These are phyloP conservation scores for Pagetopsis macropterus DNA, from an alignment of 2,797 vertebrate species.

Conservation along the genomic window DNA sequence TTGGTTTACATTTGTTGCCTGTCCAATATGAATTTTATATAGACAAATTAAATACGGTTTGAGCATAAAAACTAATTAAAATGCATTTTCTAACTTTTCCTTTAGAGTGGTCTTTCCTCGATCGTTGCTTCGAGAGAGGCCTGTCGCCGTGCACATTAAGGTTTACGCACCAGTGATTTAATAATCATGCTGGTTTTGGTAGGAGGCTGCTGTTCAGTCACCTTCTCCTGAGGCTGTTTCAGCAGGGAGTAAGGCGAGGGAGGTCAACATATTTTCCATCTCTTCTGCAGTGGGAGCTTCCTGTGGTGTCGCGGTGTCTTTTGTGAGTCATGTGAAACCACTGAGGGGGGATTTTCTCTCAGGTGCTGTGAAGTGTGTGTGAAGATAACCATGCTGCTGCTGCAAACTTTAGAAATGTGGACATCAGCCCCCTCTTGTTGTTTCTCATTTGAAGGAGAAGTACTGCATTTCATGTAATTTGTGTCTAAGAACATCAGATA, in stretches of 20 bases:
- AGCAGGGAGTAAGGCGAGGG: conserved; percentile 25
- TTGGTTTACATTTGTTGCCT: background rate
- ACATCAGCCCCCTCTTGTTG: conserved; percentile 4
- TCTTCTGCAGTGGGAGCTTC: conserved; percentile 40
- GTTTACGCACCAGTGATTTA: conserved; percentile 42
- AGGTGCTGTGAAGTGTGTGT: conserved; percentile 23
- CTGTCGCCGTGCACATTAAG: conserved; percentile 47
- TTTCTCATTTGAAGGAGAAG: conserved; percentile 9
- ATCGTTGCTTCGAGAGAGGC: conserved; percentile 6
- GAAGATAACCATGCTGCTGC: conserved; percentile 12
- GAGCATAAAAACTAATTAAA: background rate
- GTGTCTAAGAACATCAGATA: conserved; percentile 4
- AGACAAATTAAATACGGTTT: background rate
- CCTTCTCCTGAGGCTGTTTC: conserved; percentile 40
- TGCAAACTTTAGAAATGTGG: conserved; percentile 16
- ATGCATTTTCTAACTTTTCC: background rate
- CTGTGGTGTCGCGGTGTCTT: conserved; percentile 25
- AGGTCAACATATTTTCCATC: conserved; percentile 50
- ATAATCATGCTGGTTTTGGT: conserved; percentile 39
- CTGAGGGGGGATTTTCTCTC: too few relatives aligned
- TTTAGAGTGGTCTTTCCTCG: conserved; percentile 25
- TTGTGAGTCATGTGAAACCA: conserved; percentile 34
- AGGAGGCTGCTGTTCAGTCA: conserved; percentile 42
- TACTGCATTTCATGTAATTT: conserved; percentile 8
- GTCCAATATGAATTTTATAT: background rate